These are phyloP conservation scores for Montipora capitata DNA, from an alignment of 92 coral and sea anemone genomes.

Conservation along the genomic window DNA sequence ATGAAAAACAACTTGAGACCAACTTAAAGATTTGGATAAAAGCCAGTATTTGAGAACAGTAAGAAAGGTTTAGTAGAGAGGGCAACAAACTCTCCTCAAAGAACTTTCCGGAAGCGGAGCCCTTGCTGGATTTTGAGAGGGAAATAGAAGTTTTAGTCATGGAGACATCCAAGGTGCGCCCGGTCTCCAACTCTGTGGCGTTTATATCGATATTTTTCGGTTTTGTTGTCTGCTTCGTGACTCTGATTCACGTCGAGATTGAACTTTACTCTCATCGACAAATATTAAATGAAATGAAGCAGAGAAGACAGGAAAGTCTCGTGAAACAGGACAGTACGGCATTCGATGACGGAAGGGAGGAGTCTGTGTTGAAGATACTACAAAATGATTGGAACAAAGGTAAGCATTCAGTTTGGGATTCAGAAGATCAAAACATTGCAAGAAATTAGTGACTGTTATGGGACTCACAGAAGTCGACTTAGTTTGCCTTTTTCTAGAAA, in stretches of 20 bases:
- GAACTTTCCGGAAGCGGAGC: too few relatives aligned
- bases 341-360: not conserved
- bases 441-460: too few relatives aligned
- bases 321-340: not conserved
- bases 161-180: conserved; percentile 1
- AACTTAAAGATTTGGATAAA: too few relatives aligned
- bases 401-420: not conserved
- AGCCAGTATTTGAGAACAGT: too few relatives aligned
- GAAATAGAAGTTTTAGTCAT: conserved; percentile 1
- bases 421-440: too few relatives aligned
- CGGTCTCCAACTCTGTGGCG: not conserved
- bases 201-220: not conserved
- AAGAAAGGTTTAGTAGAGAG: too few relatives aligned
- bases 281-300: conserved; percentile 26
- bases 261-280: conserved; percentile 41
- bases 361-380: not conserved
- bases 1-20: too few relatives aligned
- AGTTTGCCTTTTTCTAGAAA: too few relatives aligned
- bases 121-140: not conserved
- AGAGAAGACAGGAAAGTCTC: not conserved
- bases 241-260: conserved; percentile 47
- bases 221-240: conserved; percentile 4
- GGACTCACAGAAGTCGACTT: too few relatives aligned
- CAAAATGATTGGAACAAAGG: not conserved
- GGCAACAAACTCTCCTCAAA: too few relatives aligned